Percentiles rank a stretch among this genome's conserved stretches.
These are phyloP conservation scores for Cynocephalus volans DNA, from an alignment of 2,113 vertebrate species.

Conservation along the genomic window DNA sequence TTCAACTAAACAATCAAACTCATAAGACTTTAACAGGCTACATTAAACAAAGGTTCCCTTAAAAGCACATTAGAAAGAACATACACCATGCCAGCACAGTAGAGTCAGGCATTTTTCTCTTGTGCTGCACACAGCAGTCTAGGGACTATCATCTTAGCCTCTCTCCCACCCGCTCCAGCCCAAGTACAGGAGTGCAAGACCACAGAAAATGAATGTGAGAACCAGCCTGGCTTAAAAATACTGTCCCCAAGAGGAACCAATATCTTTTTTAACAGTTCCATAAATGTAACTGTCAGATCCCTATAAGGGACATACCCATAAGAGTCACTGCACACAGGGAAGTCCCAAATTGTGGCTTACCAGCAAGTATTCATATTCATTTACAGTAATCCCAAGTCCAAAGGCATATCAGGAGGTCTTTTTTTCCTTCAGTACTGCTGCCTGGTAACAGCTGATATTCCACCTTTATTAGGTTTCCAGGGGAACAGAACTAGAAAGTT, in stretches of 20 bases:
- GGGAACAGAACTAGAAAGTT: conserved; percentile 33
- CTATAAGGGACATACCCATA: background rate
- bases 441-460: background rate
- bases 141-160: background rate
- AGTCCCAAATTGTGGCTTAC: background rate
- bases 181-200: background rate
- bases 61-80: background rate
- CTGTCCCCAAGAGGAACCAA: background rate
- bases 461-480: conserved; percentile 23
- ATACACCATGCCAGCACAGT: background rate
- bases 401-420: background rate
- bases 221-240: background rate
- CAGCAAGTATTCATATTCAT: background rate
- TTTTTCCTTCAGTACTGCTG: background rate
- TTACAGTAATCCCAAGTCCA: background rate
- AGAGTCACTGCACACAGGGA: background rate
- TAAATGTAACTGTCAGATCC: background rate
- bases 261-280: background rate
- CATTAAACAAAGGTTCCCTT: background rate
- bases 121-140: background rate
- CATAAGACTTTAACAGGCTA: background rate
- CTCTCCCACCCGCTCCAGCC: background rate
- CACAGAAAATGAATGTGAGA: background rate
- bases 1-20: background rate
- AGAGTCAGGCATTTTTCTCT: background rate